Conservation (phyloP, 2,888 invertebrate genomes). For the Agapostemon virescens region DNA sequence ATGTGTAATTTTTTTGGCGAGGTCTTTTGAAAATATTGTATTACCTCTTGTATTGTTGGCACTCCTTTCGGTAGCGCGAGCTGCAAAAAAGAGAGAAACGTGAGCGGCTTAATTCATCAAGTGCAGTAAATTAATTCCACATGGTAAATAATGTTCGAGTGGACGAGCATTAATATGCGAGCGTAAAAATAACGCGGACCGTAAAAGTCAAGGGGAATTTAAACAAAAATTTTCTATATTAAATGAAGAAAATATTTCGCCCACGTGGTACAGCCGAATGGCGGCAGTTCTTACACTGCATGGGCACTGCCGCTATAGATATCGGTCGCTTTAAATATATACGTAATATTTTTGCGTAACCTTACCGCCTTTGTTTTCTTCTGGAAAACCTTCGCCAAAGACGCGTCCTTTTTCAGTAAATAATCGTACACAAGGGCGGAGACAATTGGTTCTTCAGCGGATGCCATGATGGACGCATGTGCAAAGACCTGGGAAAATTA, state of each 20-base stretch:
- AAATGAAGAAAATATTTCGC: slow-evolving; percentile 26
- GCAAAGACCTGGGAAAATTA: slow-evolving; percentile 49
- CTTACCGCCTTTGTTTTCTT: slow-evolving; percentile 89
- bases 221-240: slow-evolving; percentile 1
- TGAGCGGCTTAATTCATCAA: background rate
- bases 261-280: slow-evolving; percentile 70
- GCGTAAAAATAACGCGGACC: background rate
- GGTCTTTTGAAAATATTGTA: slow-evolving; percentile 83
- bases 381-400: slow-evolving; percentile 86
- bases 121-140: background rate
- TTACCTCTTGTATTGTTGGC: slow-evolving; percentile 84
- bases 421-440: slow-evolving; percentile 86
- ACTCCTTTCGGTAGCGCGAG: slow-evolving; percentile 84
- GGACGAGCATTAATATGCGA: background rate
- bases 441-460: slow-evolving; percentile 78
- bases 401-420: slow-evolving; percentile 84
- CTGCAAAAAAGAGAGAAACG: slow-evolving; percentile 80
- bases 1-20: slow-evolving; percentile 80
- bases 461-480: slow-evolving; percentile 80
- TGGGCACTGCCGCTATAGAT: slow-evolving; percentile 46
- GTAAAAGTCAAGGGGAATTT: background rate
- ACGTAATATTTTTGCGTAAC: slow-evolving; percentile 60
- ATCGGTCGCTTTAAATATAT: slow-evolving; percentile 26
- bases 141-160: rapidly evolving
- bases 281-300: slow-evolving; percentile 62